phyloP scores from a whole-genome alignment of 2,888 invertebrate genomes.

The Phalangium opilio region DNA sequence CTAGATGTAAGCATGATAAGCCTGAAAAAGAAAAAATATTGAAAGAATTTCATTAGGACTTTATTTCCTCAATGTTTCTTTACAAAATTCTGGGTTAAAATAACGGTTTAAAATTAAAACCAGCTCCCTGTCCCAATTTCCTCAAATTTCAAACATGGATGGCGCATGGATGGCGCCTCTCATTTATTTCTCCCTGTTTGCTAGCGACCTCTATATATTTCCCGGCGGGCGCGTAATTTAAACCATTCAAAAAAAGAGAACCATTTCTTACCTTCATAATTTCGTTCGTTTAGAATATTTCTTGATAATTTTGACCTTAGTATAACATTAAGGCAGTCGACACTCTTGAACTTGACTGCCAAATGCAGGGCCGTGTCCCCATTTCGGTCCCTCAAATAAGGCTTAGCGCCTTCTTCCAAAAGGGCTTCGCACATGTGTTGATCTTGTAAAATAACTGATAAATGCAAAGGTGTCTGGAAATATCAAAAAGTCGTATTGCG shows the following conservation, averaged over 20 bases:
- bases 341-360: slow-evolving; percentile 54
- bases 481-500: no score
- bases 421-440: slow-evolving; percentile 55
- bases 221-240: no score
- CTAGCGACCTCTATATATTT: no score
- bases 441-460: slow-evolving; percentile 63
- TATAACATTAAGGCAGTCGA: slow-evolving; percentile 54
- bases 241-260: no score
- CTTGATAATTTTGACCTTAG: background rate
- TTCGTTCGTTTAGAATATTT: background rate
- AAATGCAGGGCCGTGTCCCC: slow-evolving; percentile 78
- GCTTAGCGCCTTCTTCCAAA: slow-evolving; percentile 56
- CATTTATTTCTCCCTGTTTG: no score
- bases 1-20: slow-evolving; percentile 11
- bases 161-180: no score
- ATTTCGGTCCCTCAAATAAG: slow-evolving; percentile 45
- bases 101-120: no score
- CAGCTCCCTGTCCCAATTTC: no score
- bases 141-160: no score
- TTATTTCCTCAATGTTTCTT: background rate
- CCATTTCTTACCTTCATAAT: slow-evolving; percentile 2
- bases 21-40: slow-evolving; percentile 7
- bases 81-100: no score
- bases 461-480: slow-evolving; percentile 55
- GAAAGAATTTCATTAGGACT: background rate